Evolutionary conservation across 1,140 invertebrate species (phyloP), one percentile per base, ranked within the genome.

Genomic region (Anastrepha obliqua): DNA sequence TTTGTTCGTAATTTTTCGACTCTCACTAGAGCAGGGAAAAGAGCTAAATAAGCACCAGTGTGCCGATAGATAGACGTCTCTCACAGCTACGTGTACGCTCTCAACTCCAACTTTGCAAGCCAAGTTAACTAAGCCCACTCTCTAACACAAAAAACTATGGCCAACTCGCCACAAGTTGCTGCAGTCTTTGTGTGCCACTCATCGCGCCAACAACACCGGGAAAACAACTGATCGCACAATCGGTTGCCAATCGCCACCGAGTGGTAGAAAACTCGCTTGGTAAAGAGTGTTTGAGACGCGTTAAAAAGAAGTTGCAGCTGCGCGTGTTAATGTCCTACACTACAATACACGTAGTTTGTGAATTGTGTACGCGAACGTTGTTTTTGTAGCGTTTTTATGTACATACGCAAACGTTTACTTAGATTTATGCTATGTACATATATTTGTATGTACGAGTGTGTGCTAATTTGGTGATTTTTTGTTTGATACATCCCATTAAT

Each of bases 281-380:
- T 11, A 20, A 29, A 81, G 42, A 8, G 17, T 15, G 74, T n/a
- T 81, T 81, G 15, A 0, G 47, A 2, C 74, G 51, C 74, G 47
- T 81, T n/a, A 55, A 81, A 42, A 81, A 81, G 42, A n/a, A 55
- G 47, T 81, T n/a, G n/a, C 74, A 81, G 74, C 13, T 81, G 74
- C 9, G 47, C 55, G 6, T 44, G 42, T 47, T 42, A 5, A 62
- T 62, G 17, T 62, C 9, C 51, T 55, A 6, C 2, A 6, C 42
- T 55, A 20, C 9, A 17, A 9, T 47, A 44, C 17, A 74, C 3
- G n/a, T 0, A 44, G 15, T 17, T 74, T 17, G 5, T 47, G 2
- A 74, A 13, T 29, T 65, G 5, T 17, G 0, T 47, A 62, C 17
- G 9, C 60, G 60, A 13, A 8, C 9, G 42, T n/a, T 55, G 39